A percentile compares a stretch with the other conserved stretches of the same genome.
Evolutionary conservation across 30 jellyfish, hydroid and myxozoan species (phyloP).

Genomic region (Sanderia malayensis): DNA sequence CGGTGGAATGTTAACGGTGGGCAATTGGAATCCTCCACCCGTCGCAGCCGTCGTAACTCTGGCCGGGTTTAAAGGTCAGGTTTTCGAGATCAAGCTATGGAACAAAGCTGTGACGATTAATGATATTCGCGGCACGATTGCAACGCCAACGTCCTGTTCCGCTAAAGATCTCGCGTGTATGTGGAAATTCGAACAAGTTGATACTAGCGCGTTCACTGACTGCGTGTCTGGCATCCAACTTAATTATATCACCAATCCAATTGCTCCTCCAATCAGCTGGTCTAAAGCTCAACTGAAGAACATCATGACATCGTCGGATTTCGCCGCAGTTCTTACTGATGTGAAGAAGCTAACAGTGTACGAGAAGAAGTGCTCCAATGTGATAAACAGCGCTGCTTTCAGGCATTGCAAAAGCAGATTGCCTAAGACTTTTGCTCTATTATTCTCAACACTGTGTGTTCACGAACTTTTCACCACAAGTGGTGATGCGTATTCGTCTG

Average conservation of each 20-base stretch:
- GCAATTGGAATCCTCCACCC: conserved; percentile 14
- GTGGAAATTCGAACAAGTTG: conserved; percentile 60
- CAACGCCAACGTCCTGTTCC: conserved; percentile 29
- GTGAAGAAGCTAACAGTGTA: conserved; percentile 2
- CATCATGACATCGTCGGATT: background rate
- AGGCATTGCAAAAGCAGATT: conserved; percentile 6
- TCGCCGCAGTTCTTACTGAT: background rate
- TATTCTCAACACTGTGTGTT: conserved; percentile 23
- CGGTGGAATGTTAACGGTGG: conserved; percentile 43
- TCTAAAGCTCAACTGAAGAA: background rate
- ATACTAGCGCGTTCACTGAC: conserved; percentile 11
- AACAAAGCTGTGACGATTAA: conserved; percentile 32
- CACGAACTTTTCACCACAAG: conserved; percentile 27
- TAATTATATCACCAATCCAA: background rate
- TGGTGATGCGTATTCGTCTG: background rate
- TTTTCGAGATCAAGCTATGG: conserved; percentile 38
- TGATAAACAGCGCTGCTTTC: background rate
- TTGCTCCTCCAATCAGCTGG: conserved; percentile 15
- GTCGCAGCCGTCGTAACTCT: conserved; percentile 4
- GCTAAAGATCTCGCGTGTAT: conserved; percentile 32
- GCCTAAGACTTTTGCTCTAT: background rate
- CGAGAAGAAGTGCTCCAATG: conserved; percentile 12
- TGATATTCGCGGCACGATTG: conserved; percentile 32
- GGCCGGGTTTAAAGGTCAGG: conserved; percentile 36
- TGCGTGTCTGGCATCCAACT: conserved; percentile 15